Conservation (phyloP, 2,888 invertebrate species). For the Sphinx pinastri region DNA sequence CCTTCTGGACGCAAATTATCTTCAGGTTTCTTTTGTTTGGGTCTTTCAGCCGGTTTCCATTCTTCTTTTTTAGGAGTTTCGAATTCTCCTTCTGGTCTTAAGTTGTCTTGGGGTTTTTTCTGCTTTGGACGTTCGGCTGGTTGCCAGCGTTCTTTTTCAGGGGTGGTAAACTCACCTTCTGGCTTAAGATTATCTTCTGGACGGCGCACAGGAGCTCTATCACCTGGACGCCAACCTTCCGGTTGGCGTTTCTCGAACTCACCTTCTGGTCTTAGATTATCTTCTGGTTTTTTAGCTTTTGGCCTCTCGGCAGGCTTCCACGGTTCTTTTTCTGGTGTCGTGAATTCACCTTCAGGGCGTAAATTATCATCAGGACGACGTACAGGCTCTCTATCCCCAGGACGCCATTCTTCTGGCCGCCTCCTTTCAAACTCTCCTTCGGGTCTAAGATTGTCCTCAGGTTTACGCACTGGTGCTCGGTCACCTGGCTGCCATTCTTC, state of each 20-base stretch:
- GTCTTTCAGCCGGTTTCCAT: slow-evolving; percentile 77
- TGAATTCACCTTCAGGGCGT: slow-evolving; percentile 81
- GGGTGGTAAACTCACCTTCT: slow-evolving; percentile 75
- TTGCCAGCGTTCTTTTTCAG: slow-evolving; percentile 64
- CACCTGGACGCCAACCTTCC: slow-evolving; percentile 64
- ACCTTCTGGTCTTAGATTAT: slow-evolving; percentile 77
- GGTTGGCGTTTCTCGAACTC: slow-evolving; percentile 58
- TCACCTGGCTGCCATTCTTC: slow-evolving; percentile 67
- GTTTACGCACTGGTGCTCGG: slow-evolving; percentile 64
- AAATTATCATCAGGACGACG: slow-evolving; percentile 78
- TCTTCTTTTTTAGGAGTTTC: slow-evolving; percentile 74
- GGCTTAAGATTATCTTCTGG: slow-evolving; percentile 82
- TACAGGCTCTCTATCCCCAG: slow-evolving; percentile 63
- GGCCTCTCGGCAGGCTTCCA: slow-evolving; percentile 77
- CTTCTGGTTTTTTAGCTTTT: slow-evolving; percentile 77
- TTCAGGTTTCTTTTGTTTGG: slow-evolving; percentile 67
- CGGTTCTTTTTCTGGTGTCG: slow-evolving; percentile 56
- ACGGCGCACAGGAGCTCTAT: slow-evolving; percentile 61
- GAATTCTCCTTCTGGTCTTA: slow-evolving; percentile 84
- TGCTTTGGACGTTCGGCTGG: slow-evolving; percentile 79
- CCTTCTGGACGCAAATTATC: slow-evolving; percentile 83
- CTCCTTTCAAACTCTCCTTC: slow-evolving; percentile 71
- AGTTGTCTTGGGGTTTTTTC: slow-evolving; percentile 83
- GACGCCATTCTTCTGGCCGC: slow-evolving; percentile 50
- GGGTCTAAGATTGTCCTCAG: slow-evolving; percentile 78